A percentile compares a stretch with the other conserved stretches of the same genome.
Evolutionary conservation across 2,797 vertebrate genomes (phyloP).

Genomic region (Phyllotis vaccarum): DNA sequence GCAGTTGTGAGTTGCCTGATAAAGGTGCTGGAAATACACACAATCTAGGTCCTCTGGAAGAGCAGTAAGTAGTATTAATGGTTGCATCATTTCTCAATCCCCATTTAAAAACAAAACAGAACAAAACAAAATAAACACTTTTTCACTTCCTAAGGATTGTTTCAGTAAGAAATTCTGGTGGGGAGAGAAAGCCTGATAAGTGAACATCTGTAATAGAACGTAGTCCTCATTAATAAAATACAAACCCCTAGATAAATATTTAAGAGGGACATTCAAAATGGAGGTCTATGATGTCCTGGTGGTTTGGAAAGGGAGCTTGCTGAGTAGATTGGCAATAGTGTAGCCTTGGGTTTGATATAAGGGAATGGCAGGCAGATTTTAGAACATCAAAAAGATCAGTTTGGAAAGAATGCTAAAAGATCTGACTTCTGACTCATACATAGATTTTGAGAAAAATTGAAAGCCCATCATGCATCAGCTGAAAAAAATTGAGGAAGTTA

Average conservation of each 20-base stretch:
- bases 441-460: background rate
- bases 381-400: background rate
- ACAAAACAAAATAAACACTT: background rate
- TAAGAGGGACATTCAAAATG: background rate
- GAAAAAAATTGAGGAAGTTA: background rate
- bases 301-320: background rate
- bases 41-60: background rate
- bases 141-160: background rate
- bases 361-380: background rate
- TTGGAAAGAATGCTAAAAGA: slow-evolving; percentile 7
- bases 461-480: background rate
- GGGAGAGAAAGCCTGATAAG: background rate
- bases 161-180: background rate
- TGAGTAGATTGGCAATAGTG: background rate
- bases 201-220: background rate
- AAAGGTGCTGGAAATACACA: background rate
- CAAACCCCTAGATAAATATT: background rate
- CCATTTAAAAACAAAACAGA: background rate
- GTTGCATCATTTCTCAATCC: background rate
- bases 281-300: background rate
- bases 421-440: background rate
- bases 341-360: background rate
- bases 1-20: background rate
- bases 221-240: background rate
- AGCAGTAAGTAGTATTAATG: background rate